Evolutionary conservation across 2,113 vertebrate species (phyloP).

Genomic region (Rhabdomys dilectus): DNA sequence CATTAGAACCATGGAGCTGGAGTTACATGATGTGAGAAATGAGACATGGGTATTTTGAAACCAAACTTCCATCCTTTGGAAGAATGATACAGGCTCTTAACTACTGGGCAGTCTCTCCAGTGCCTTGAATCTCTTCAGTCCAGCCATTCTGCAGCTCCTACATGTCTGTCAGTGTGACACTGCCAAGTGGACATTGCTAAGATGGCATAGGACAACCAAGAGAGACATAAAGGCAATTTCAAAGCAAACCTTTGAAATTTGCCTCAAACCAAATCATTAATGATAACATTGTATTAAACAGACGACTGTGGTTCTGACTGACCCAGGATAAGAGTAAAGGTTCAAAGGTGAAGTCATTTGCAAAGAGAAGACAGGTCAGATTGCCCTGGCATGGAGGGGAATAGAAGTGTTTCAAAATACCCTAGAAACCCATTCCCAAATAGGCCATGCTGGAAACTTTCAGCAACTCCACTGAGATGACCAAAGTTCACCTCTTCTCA

Average conservation of each 20-base stretch:
- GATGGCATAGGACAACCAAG: background rate
- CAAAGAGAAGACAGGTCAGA: background rate
- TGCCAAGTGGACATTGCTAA: background rate
- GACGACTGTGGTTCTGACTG: background rate
- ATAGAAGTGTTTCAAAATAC: background rate
- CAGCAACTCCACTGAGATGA: too few relatives aligned
- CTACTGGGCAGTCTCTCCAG: background rate
- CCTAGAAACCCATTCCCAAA: background rate
- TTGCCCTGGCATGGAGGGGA: background rate
- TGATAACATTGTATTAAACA: background rate
- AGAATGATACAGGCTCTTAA: background rate
- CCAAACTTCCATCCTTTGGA: background rate
- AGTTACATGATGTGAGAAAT: background rate
- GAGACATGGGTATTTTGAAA: background rate
- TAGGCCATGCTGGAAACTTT: background rate
- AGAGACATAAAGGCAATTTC: background rate
- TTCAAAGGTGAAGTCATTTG: background rate
- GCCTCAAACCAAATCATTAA: background rate
- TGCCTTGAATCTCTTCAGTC: background rate
- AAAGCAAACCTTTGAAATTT: background rate
- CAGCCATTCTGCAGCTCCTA: background rate
- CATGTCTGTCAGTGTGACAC: background rate
- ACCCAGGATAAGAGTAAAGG: background rate
- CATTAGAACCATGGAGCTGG: background rate
- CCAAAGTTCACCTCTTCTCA: background rate